phyloP scores from a whole-genome alignment of 2,797 vertebrate species.

The Potorous gilbertii region DNA sequence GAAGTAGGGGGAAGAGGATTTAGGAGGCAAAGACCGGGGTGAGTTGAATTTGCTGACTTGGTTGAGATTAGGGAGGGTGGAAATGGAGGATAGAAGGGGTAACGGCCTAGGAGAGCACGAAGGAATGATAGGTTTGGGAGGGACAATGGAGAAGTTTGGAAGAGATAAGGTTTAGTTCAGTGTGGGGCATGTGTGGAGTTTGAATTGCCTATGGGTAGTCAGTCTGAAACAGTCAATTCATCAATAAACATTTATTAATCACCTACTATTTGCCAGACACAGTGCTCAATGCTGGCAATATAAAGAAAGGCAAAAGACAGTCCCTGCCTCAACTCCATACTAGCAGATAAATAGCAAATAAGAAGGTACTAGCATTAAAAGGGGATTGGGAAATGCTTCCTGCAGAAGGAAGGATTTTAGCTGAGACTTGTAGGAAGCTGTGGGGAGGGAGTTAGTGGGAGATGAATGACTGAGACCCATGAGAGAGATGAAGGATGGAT shows the following conservation, averaged over 20 bases:
- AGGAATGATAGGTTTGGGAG: too few species aligned
- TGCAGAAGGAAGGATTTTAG: not conserved
- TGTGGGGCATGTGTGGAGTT: not conserved
- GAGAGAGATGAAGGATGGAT: not conserved
- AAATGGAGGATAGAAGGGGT: not conserved
- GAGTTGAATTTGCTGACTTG: not conserved
- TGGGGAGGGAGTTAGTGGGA: not conserved
- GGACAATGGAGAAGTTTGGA: not conserved
- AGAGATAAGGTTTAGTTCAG: not conserved
- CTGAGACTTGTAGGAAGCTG: not conserved
- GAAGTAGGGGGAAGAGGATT: not conserved
- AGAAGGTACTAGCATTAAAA: not conserved
- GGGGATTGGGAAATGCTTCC: not conserved
- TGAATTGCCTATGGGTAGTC: not conserved
- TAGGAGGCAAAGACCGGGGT: not conserved
- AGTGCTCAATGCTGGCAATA: not conserved
- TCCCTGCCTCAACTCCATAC: not conserved
- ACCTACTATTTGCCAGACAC: not conserved
- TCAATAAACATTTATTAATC: not conserved
- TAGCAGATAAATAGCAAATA: not conserved
- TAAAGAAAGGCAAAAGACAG: not conserved
- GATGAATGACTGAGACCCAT: not conserved
- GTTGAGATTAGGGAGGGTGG: not conserved
- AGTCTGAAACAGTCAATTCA: not conserved
- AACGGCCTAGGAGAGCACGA: not conserved